These are phyloP conservation scores for Cacatua alba DNA, from an alignment of 2,113 vertebrate genomes.

Conservation along the genomic window DNA sequence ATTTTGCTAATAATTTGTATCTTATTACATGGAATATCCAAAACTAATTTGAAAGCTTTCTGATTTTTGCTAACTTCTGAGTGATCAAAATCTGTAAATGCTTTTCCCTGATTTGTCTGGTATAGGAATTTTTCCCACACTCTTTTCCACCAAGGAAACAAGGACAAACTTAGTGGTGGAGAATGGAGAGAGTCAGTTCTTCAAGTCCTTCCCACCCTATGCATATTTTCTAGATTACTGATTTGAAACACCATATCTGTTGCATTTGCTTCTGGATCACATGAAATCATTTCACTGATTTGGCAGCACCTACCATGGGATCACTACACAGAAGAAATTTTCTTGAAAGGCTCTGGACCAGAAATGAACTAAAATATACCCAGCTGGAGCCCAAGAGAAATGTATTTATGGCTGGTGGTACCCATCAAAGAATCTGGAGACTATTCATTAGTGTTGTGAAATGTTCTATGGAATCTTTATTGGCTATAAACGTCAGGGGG, in stretches of 20 bases:
- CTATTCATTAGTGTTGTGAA: background rate
- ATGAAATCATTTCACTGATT: background rate
- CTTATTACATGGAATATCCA: background rate
- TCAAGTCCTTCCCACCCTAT: background rate
- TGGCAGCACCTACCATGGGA: background rate
- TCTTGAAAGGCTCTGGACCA: background rate
- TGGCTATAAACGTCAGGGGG: accelerated
- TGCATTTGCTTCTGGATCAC: background rate
- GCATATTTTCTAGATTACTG: background rate
- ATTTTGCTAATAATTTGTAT: background rate
- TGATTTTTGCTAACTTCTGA: background rate
- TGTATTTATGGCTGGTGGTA: background rate
- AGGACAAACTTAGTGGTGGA: background rate
- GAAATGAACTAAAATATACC: background rate
- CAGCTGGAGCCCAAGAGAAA: background rate
- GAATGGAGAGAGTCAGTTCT: background rate
- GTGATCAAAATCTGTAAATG: background rate
- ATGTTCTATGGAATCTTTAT: background rate
- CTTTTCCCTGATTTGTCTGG: background rate
- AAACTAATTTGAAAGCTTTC: background rate
- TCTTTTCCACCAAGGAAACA: background rate
- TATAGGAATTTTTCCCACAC: background rate
- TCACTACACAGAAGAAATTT: background rate
- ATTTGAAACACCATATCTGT: background rate
- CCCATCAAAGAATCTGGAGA: background rate